Evolutionary conservation across 2,888 invertebrate species (phyloP), one percentile per base, ranked within the genome.

Genomic region (Dolomedes plantarius): DNA sequence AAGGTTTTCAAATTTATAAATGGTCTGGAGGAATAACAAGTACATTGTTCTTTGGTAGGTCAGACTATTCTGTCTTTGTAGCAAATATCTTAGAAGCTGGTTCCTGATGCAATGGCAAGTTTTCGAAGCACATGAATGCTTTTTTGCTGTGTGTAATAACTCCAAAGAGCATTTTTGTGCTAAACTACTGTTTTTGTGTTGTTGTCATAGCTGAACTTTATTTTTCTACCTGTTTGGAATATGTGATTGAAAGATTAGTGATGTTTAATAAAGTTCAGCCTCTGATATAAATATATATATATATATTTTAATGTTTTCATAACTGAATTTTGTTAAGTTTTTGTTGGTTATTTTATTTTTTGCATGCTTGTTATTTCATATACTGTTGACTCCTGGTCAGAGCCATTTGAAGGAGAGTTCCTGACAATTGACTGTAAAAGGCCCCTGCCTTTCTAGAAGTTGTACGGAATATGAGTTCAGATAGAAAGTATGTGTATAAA

Each of bases 251-350:
- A 74, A 32, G 36, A 62, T 62, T 67, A 65, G 64, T 64, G 65
- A 39, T 62, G 74, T 74, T 69, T 69, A 75, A 32, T 81, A 74
- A 75, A 81, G 81, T 81, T 81, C 81, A 81, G 81, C 74, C 36
- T 75, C 50, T 23, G 29, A 27, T 69, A 69, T 46, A 65, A 79
- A 72, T 72, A 65, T 79, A 69, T 46, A 62, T 7, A 46, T 69
- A 27, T 71, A 50, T 56, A n/a, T 73, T 50, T 29, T 39, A 9
- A 29, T 50, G 27, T n/a, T 50, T 72, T n/a, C n/a, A n/a, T n/a
- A n/a, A n/a, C n/a, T n/a, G n/a, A n/a, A n/a, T n/a, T n/a, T 72
- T 46, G 9, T 80, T 80, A 73, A 68, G 67, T 39, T 68, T 80
- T 19, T 50, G 27, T 65, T 56, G 36, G 32, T 67, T 72, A 64